Evolutionary conservation across 1,140 invertebrate genomes (phyloP).

Genomic region (Ceratina japonica): DNA sequence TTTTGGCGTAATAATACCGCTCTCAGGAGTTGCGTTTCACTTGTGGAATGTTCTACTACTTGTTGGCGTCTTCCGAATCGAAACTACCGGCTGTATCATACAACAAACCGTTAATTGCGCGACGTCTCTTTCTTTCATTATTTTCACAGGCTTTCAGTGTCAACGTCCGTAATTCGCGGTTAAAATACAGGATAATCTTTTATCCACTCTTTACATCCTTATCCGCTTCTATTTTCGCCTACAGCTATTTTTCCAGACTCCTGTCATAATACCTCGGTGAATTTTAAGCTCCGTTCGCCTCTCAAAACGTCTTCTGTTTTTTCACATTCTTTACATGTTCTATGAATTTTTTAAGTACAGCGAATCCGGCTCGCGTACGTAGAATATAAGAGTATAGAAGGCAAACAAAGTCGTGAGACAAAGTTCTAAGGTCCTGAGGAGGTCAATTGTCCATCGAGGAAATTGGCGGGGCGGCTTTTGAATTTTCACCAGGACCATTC

Average conservation of each 20-base stretch:
- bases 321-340: background rate
- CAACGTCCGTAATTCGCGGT: slow-evolving; percentile 44
- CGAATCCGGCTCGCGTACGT: too few species aligned
- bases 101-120: too few species aligned
- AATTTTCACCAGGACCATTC: background rate
- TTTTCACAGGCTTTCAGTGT: too few species aligned
- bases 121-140: too few species aligned
- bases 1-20: slow-evolving; percentile 66
- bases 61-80: background rate
- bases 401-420: slow-evolving; percentile 23
- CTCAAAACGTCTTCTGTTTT: background rate
- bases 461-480: slow-evolving; percentile 10
- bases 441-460: background rate
- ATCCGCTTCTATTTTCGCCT: slow-evolving; percentile 49
- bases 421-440: background rate
- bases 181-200: slow-evolving; percentile 62
- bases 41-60: slow-evolving; percentile 33
- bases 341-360: background rate
- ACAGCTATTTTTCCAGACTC: too few species aligned
- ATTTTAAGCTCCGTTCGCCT: background rate
- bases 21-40: slow-evolving; percentile 59
- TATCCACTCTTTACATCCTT: too few species aligned
- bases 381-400: background rate
- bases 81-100: too few species aligned
- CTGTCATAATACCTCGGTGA: background rate